Conservation (phyloP, 2,797 vertebrate genomes). For the Cygnus olor region DNA sequence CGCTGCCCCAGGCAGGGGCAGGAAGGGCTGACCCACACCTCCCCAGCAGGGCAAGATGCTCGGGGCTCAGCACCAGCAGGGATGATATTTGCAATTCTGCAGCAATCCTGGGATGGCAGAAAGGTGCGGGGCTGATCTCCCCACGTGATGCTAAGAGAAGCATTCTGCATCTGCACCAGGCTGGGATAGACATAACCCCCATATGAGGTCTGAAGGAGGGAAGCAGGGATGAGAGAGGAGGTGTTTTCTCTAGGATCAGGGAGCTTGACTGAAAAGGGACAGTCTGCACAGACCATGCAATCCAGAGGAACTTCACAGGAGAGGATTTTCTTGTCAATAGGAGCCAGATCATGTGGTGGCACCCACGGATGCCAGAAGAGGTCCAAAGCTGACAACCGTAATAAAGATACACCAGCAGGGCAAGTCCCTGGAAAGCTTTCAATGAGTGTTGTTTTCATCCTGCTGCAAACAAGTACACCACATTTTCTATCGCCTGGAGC, state of each 20-base stretch:
- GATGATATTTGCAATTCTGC: not conserved
- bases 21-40: not conserved
- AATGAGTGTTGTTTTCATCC: not conserved
- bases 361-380: not conserved
- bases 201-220: not conserved
- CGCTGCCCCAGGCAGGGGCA: not conserved
- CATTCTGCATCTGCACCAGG: not conserved
- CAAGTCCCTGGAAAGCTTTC: constrained; percentile 24
- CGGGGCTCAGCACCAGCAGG: not conserved
- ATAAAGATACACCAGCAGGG: not conserved
- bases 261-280: not conserved
- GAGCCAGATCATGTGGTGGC: not conserved
- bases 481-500: not conserved
- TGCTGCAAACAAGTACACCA: not conserved
- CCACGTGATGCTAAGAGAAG: fast-evolving
- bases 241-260: not conserved
- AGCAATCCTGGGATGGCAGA: not conserved
- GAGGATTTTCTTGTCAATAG: not conserved
- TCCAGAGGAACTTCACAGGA: not conserved
- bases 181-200: not conserved
- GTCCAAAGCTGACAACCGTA: not conserved
- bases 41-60: not conserved
- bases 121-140: not conserved
- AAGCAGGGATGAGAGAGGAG: not conserved
- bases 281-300: not conserved